phyloP scores from a whole-genome alignment of 2,888 invertebrate species.

The Autographa gamma region DNA sequence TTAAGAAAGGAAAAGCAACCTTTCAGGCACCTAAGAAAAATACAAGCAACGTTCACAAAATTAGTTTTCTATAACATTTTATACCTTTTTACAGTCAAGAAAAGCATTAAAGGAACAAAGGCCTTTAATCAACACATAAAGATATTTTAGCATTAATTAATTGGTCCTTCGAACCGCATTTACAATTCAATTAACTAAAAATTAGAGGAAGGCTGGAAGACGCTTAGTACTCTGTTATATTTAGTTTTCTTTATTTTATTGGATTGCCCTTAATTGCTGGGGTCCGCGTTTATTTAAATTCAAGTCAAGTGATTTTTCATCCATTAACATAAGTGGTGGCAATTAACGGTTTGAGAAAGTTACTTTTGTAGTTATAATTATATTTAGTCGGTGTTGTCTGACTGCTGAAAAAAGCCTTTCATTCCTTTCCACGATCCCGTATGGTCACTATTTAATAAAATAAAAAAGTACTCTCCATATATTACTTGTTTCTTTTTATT shows the following conservation, averaged over 20 bases:
- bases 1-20: constrained; percentile 2
- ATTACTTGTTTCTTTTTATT: too few species aligned
- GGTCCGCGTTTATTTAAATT: neutral
- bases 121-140: neutral
- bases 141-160: constrained; percentile 6
- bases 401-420: too few species aligned
- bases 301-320: neutral
- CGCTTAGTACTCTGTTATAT: neutral
- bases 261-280: neutral
- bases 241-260: neutral
- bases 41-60: neutral
- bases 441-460: too few species aligned
- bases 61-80: neutral
- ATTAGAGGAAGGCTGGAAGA: neutral
- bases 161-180: constrained; percentile 1
- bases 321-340: neutral
- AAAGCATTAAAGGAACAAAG: neutral
- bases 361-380: too few species aligned
- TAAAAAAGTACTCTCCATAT: too few species aligned
- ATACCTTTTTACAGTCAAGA: neutral
- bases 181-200: constrained; percentile 9
- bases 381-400: too few species aligned
- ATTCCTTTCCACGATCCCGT: too few species aligned
- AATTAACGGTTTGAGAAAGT: neutral
- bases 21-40: neutral